phyloP scores from a whole-genome alignment of 2,113 vertebrate genomes.

The Peromyscus maniculatus region DNA sequence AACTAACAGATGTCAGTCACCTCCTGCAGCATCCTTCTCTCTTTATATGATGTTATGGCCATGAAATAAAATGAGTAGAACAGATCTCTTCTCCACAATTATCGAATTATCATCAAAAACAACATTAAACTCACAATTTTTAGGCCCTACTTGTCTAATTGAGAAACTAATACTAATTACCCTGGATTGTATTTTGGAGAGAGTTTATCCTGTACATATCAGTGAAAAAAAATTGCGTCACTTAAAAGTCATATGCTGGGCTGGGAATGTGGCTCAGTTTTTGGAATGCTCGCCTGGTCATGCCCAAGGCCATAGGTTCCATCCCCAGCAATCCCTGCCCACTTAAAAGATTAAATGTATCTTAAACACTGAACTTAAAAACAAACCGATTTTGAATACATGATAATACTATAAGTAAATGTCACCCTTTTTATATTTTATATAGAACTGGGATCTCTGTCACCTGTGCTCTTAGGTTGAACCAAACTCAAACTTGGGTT shows the following conservation, averaged over 20 bases:
- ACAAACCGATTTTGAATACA: neutral
- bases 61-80: neutral
- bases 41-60: neutral
- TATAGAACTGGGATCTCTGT: neutral
- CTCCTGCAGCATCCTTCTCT: neutral
- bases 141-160: neutral
- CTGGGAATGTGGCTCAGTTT: neutral
- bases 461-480: neutral
- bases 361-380: neutral
- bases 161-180: neutral
- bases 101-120: neutral
- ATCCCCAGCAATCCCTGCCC: neutral
- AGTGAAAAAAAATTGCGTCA: neutral
- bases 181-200: neutral
- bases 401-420: neutral
- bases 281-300: neutral
- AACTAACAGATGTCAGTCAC: neutral
- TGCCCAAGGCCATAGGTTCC: neutral
- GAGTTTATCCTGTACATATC: neutral
- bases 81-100: neutral
- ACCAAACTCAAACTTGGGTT: neutral
- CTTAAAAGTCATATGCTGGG: neutral
- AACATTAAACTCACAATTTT: conserved; percentile 34
- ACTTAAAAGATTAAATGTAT: neutral
- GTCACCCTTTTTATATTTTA: neutral